These are phyloP conservation scores for Seira ritae DNA, from an alignment of 2,888 invertebrate species.

Conservation along the genomic window DNA sequence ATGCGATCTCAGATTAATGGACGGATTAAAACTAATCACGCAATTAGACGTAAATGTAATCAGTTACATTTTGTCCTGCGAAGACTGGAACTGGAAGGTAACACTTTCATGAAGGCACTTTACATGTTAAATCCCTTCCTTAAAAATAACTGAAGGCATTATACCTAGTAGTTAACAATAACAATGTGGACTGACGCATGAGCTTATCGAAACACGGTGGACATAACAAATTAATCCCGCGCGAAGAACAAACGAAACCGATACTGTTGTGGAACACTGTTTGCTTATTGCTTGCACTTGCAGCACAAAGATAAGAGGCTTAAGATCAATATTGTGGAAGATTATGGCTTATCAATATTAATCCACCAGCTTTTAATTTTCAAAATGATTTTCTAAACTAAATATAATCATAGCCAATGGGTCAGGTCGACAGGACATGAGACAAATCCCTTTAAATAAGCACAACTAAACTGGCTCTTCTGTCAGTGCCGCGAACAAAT, in stretches of 20 bases:
- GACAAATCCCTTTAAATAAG: too few species aligned
- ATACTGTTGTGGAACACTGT: not conserved
- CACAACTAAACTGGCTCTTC: too few species aligned
- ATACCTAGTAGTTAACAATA: too few species aligned
- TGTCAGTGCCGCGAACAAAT: too few species aligned
- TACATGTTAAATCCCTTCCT: not conserved
- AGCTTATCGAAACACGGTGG: too few species aligned
- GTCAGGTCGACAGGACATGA: too few species aligned
- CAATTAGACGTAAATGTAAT: not conserved
- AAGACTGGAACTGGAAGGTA: too few species aligned
- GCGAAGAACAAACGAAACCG: conserved; percentile 1
- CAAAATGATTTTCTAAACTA: too few species aligned
- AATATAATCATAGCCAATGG: not conserved
- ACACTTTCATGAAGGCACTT: not conserved
- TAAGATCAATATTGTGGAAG: not conserved
- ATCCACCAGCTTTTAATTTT: not conserved
- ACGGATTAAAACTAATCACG: not conserved
- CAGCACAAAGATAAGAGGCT: not conserved
- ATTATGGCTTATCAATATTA: conserved; percentile 1
- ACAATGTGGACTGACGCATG: too few species aligned
- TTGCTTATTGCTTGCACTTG: too few species aligned
- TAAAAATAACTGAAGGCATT: not conserved
- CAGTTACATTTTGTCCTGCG: not conserved
- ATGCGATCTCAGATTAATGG: not conserved
- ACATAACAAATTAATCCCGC: not conserved